These are phyloP conservation scores for Halichoerus grypus DNA, from an alignment of 2,113 vertebrate genomes.

Conservation along the genomic window DNA sequence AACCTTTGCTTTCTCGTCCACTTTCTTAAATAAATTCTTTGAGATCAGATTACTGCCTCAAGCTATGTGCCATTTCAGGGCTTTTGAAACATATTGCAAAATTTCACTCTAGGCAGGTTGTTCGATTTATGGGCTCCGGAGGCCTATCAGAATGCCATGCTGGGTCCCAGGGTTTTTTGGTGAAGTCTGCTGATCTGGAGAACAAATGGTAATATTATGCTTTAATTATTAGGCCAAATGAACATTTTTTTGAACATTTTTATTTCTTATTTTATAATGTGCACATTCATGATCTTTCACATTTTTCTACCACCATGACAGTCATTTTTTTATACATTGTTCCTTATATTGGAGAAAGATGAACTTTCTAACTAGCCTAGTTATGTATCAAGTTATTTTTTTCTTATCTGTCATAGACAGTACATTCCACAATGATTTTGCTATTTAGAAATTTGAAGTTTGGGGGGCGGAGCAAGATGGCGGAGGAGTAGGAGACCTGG, in stretches of 20 bases:
- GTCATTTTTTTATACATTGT: background rate
- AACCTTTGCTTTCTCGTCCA: background rate
- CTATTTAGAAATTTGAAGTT: background rate
- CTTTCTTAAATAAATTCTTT: background rate
- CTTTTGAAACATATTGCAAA: background rate
- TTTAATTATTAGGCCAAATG: background rate
- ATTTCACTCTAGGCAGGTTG: background rate
- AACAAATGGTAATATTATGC: background rate
- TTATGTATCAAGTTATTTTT: background rate
- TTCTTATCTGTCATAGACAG: background rate
- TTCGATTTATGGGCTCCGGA: background rate
- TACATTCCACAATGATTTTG: background rate
- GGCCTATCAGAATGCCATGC: background rate
- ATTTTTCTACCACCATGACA: background rate
- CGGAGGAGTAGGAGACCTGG: too few relatives aligned
- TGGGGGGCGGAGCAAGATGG: too few relatives aligned
- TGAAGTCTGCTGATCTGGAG: background rate
- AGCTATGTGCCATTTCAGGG: background rate
- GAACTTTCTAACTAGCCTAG: background rate
- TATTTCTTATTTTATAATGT: constrained; percentile 27
- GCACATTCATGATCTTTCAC: background rate
- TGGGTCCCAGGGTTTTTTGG: background rate
- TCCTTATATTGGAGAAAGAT: background rate
- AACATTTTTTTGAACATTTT: background rate
- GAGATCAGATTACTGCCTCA: background rate